Evolutionary conservation across 2,888 invertebrate species (phyloP).

Genomic region (Sinhomidia bicolor): DNA sequence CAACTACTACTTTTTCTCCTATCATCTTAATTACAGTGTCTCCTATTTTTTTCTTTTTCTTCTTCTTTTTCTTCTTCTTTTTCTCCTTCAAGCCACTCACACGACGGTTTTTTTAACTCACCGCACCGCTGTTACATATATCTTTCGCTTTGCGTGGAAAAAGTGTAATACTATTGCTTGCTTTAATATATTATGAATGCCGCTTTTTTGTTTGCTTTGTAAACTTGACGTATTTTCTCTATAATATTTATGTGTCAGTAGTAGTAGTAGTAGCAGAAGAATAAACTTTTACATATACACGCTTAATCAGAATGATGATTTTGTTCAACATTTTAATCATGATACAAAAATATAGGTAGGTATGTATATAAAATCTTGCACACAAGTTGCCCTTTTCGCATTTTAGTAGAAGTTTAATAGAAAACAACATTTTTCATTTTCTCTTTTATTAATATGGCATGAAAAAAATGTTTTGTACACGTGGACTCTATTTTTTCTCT

Average conservation of each 20-base stretch:
- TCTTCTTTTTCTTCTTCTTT: conserved; percentile 15
- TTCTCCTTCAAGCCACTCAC: conserved; percentile 42
- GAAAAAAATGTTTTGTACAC: conserved; percentile 34
- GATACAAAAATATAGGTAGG: neutral
- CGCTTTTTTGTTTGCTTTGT: neutral
- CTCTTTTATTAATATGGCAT: conserved; percentile 11
- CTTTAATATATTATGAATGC: too few relatives aligned
- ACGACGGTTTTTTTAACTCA: too few relatives aligned
- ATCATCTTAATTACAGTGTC: too few relatives aligned
- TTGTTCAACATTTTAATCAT: neutral
- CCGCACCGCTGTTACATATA: too few relatives aligned
- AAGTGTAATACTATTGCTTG: neutral
- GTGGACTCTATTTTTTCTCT: conserved; percentile 36
- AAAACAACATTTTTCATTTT: conserved; percentile 17
- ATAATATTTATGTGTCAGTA: neutral
- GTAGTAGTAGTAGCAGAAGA: neutral
- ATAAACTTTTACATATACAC: neutral
- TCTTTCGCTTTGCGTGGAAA: neutral
- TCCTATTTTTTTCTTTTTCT: too few relatives aligned
- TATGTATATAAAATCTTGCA: too few relatives aligned
- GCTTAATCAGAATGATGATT: neutral
- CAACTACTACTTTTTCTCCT: conserved; percentile 7
- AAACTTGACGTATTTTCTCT: neutral
- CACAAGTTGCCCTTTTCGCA: too few relatives aligned
- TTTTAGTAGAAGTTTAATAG: neutral